Conservation (phyloP, 2,888 invertebrate species). For the Acrobasis repandana region DNA sequence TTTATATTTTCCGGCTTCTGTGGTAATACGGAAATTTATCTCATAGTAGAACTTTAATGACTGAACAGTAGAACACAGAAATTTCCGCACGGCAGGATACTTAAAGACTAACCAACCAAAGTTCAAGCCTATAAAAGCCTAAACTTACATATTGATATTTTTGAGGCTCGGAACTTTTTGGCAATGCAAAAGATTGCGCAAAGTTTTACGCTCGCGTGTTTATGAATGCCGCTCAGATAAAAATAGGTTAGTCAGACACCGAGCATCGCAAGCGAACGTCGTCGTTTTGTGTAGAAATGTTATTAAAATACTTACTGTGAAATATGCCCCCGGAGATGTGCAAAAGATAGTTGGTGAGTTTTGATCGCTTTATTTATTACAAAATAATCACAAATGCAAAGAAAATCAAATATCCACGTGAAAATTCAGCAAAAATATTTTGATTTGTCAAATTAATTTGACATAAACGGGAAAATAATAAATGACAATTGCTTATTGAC, state of each 20-base stretch:
- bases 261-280: conserved; percentile 26
- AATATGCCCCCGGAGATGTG: conserved; percentile 25
- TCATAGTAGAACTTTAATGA: background rate
- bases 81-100: background rate
- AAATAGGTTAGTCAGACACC: conserved; percentile 63
- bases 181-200: conserved; percentile 34
- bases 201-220: conserved; percentile 29
- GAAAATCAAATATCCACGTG: background rate
- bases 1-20: conserved; percentile 13
- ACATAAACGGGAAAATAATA: background rate
- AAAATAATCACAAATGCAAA: background rate
- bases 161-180: conserved; percentile 10
- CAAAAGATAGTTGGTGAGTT: conserved; percentile 27
- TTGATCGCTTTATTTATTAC: conserved; percentile 7
- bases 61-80: background rate
- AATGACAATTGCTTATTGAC: conserved; percentile 22
- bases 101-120: background rate
- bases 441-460: background rate
- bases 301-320: conserved; percentile 35
- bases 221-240: conserved; percentile 55
- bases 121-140: background rate
- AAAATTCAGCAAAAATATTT: conserved; percentile 10
- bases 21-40: background rate
- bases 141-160: background rate
- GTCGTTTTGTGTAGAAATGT: conserved; percentile 22